Conservation (phyloP, 2,797 vertebrate genomes). For the Buceros bicornis region DNA sequence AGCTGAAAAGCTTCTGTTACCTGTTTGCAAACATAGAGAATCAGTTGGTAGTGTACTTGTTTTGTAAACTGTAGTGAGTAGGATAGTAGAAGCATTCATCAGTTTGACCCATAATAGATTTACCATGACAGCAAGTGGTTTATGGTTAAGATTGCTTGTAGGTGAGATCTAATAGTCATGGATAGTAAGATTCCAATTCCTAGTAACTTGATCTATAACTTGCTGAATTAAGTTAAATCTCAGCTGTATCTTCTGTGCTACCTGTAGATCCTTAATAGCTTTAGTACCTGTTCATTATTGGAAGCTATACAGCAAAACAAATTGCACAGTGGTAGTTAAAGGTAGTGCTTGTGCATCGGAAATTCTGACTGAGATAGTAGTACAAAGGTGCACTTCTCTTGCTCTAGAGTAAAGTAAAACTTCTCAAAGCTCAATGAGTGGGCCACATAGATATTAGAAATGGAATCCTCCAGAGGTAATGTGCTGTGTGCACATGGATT, state of each 20-base stretch:
- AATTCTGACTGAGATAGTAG: background rate
- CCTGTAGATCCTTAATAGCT: background rate
- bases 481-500: background rate
- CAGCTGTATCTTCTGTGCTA: background rate
- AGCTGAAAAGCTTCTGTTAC: background rate
- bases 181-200: background rate
- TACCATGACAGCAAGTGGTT: background rate
- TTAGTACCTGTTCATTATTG: background rate
- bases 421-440: background rate
- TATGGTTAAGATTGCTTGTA: background rate
- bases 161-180: background rate
- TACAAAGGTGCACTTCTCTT: background rate
- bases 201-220: background rate
- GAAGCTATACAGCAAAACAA: background rate
- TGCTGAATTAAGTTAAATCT: background rate
- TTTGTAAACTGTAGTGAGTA: background rate
- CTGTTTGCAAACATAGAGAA: background rate
- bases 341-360: background rate
- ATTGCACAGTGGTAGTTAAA: background rate
- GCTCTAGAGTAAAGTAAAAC: background rate
- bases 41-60: background rate
- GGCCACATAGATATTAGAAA: background rate
- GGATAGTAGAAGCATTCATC: background rate
- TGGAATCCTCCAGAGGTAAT: background rate
- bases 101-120: background rate